phyloP scores from a whole-genome alignment of 2,797 vertebrate genomes.

The Clamator glandarius region DNA sequence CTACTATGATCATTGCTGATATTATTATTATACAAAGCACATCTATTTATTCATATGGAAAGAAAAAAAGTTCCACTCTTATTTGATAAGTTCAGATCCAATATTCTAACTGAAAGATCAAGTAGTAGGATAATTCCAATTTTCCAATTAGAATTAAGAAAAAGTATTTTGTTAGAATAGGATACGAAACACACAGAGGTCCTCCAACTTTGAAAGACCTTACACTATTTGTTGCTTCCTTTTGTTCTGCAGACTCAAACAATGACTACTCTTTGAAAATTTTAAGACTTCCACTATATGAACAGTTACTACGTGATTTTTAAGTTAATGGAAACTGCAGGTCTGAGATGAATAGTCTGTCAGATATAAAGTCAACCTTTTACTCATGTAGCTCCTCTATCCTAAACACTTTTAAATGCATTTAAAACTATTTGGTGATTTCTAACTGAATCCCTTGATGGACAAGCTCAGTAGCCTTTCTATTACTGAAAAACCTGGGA shows the following conservation, averaged over 20 bases:
- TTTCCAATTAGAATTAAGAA: neutral
- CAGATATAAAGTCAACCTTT: neutral
- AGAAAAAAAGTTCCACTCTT: neutral
- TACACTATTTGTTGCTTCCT: neutral
- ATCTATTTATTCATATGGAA: neutral
- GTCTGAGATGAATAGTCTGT: neutral
- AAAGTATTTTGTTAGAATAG: neutral
- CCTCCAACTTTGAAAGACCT: accelerated
- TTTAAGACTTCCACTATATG: neutral
- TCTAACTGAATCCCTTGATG: neutral
- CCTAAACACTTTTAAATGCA: neutral
- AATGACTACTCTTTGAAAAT: neutral
- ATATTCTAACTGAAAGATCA: neutral
- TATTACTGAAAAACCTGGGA: neutral
- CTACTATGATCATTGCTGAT: too few relatives aligned
- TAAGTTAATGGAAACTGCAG: neutral
- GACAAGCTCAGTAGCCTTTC: neutral
- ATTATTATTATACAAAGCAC: neutral
- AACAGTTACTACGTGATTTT: neutral
- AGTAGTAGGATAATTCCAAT: neutral
- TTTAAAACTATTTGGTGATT: neutral
- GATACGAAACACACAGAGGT: neutral
- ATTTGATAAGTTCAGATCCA: neutral
- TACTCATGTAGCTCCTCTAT: neutral
- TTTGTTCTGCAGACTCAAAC: neutral